These are phyloP conservation scores for Bombus balteatus DNA, from an alignment of 1,140 invertebrate genomes.

Conservation along the genomic window DNA sequence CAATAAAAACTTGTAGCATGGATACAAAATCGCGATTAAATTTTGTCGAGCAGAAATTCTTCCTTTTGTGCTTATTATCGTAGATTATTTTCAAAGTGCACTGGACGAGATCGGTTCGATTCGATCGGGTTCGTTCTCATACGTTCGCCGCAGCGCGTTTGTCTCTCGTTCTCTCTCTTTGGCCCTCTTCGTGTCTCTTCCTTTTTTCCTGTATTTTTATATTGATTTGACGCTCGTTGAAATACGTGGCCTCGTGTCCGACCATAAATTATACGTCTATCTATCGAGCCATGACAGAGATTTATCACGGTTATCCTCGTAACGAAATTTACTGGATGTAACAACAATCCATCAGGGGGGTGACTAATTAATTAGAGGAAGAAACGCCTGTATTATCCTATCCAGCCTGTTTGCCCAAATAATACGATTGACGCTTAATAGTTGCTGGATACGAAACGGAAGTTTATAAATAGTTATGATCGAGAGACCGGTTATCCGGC, in stretches of 20 bases:
- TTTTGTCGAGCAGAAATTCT: neutral
- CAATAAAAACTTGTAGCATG: neutral
- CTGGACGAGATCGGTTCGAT: neutral
- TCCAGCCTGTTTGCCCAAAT: neutral
- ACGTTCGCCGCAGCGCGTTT: neutral
- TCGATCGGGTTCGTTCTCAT: neutral
- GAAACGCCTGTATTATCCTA: slow-evolving; percentile 14
- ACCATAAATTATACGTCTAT: slow-evolving; percentile 43
- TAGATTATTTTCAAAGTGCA: slow-evolving; percentile 11
- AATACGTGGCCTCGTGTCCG: neutral
- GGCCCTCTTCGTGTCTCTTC: neutral
- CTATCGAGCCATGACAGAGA: slow-evolving; percentile 41
- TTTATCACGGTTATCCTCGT: slow-evolving; percentile 43
- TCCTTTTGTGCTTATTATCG: neutral
- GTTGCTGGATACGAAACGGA: slow-evolving; percentile 7
- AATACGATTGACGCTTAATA: slow-evolving; percentile 31
- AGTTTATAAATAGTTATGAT: slow-evolving; percentile 42
- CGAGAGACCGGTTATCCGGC: no score
- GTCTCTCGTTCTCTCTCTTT: neutral
- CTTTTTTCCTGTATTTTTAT: neutral
- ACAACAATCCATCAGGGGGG: slow-evolving; percentile 33
- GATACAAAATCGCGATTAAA: neutral
- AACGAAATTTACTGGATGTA: slow-evolving; percentile 37
- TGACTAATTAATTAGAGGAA: slow-evolving; percentile 47
- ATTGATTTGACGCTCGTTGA: slow-evolving; percentile 22